phyloP scores from a whole-genome alignment of 2,888 invertebrate species.

The Eueremaeus valkanovi region DNA sequence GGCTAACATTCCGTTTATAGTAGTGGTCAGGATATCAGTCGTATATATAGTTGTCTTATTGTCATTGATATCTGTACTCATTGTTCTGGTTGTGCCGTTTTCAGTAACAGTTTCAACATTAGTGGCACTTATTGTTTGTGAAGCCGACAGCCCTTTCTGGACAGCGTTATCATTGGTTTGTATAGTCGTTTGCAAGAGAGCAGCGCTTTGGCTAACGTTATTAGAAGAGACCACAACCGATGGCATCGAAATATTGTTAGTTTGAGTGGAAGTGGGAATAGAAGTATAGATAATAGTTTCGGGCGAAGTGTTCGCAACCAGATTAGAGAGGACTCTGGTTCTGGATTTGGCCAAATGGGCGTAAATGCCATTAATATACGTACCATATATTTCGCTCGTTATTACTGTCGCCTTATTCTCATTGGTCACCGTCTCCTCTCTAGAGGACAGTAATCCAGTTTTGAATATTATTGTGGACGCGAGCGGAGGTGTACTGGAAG shows the following conservation, averaged over 20 bases:
- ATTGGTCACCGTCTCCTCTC: slow-evolving; percentile 43
- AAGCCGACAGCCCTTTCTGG: not conserved
- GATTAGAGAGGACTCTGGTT: slow-evolving; percentile 42
- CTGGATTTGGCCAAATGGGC: slow-evolving; percentile 47
- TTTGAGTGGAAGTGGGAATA: slow-evolving; percentile 16
- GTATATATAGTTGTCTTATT: slow-evolving; percentile 46
- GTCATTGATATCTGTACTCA: slow-evolving; percentile 44
- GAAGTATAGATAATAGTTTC: not conserved
- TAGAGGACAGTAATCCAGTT: slow-evolving; percentile 46
- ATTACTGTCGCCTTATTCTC: slow-evolving; percentile 43
- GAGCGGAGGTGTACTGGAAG: not conserved
- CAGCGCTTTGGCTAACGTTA: slow-evolving; percentile 16
- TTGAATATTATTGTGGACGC: slow-evolving; percentile 27
- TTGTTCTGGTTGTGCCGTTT: slow-evolving; percentile 41
- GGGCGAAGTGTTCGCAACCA: slow-evolving; percentile 1
- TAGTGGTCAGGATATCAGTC: slow-evolving; percentile 45
- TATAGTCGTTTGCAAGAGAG: not conserved
- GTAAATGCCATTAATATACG: slow-evolving; percentile 46
- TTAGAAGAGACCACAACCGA: slow-evolving; percentile 10
- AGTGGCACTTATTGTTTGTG: not conserved
- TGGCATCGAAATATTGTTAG: slow-evolving; percentile 36
- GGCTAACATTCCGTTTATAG: slow-evolving; percentile 45
- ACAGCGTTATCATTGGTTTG: not conserved
- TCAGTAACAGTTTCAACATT: not conserved
- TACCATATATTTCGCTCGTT: slow-evolving; percentile 46